Evolutionary conservation across 2,113 vertebrate genomes (phyloP).

Genomic region (Rhynchomys soricoides): DNA sequence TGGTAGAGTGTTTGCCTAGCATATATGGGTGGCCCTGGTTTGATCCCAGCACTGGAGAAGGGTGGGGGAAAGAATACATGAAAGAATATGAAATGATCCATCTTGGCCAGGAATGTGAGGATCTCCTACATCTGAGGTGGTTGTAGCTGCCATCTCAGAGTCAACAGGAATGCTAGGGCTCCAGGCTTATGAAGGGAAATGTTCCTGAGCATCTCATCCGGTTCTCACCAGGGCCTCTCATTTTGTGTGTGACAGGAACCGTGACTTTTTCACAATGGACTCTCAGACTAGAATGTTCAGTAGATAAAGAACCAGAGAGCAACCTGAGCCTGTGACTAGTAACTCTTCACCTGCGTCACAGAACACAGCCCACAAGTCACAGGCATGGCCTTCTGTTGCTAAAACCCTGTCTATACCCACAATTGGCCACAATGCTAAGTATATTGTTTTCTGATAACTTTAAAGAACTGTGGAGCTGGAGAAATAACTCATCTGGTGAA

Average conservation of each 20-base stretch:
- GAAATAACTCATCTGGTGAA: neutral
- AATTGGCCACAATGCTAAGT: neutral
- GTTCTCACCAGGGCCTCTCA: neutral
- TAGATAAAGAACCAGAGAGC: neutral
- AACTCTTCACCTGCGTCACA: neutral
- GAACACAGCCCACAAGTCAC: neutral
- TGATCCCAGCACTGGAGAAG: neutral
- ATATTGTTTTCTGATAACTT: neutral
- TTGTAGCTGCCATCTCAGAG: no score
- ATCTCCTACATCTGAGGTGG: neutral
- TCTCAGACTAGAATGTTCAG: neutral
- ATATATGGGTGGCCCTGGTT: neutral
- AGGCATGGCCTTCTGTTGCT: neutral
- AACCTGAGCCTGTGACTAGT: neutral
- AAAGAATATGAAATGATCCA: neutral
- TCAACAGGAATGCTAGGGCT: fast-evolving
- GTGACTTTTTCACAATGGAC: neutral
- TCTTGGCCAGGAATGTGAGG: neutral
- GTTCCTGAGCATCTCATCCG: neutral
- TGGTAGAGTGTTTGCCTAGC: neutral
- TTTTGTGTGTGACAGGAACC: neutral
- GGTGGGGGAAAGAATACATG: neutral
- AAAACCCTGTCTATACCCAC: neutral
- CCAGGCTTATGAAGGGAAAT: neutral
- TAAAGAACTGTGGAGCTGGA: neutral